Percentiles rank a stretch among this genome's conserved stretches.
Evolutionary conservation across 2,888 invertebrate species (phyloP).

Genomic region (Anoncus sp.): DNA sequence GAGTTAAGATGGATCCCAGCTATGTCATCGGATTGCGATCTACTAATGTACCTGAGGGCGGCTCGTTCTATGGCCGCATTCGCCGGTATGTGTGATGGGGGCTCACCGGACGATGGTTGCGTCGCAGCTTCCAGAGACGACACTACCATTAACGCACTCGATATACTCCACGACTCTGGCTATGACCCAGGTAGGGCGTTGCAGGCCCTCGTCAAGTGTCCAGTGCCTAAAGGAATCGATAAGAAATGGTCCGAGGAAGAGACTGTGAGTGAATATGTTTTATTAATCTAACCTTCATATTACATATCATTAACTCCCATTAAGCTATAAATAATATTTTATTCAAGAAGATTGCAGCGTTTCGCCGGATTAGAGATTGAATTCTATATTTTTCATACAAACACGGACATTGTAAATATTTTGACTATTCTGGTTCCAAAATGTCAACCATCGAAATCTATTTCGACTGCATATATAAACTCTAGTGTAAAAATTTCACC

Average conservation of each 20-base stretch:
- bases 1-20: conserved; percentile 98
- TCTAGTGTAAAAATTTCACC: no score
- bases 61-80: conserved; percentile 99
- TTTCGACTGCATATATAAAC: no score
- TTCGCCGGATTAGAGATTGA: background rate
- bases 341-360: background rate
- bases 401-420: no score
- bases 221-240: conserved; percentile 98
- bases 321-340: background rate
- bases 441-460: no score
- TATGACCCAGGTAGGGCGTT: conserved; percentile 99
- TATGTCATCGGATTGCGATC: conserved; percentile 96
- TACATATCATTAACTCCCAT: background rate
- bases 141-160: conserved; percentile 98
- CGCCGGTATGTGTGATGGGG: conserved; percentile 99
- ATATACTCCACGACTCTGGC: conserved; percentile 97
- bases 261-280: conserved; percentile 85
- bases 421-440: no score
- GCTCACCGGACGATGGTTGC: conserved; percentile 98
- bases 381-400: background rate
- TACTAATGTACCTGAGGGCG: conserved; percentile 98
- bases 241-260: conserved; percentile 99
- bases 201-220: conserved; percentile 98
- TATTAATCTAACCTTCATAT: background rate
- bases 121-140: conserved; percentile 98